Base-by-base conservation (phyloP, 2,797 vertebrate genomes). In the Argya squamiceps region DNA sequence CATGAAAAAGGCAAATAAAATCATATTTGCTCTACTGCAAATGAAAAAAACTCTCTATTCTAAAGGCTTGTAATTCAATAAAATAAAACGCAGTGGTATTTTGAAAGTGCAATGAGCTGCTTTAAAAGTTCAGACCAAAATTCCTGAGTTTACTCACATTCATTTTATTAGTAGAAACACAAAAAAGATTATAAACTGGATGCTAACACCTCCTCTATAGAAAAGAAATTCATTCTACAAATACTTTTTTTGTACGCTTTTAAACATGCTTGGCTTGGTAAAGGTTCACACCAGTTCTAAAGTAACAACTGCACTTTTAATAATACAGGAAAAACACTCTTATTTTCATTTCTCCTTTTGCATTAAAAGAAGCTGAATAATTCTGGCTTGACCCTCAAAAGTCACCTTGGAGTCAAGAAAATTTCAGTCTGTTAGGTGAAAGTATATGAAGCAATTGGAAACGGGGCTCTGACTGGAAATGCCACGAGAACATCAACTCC, bases 201-300 rank as follows among this genome's bases (percentile, higher is more conserved):
- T 37, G 17, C 17, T 87, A 26, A 10, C 39, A 71, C 4, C 6
- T 26, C 5, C 10, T 71, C 62, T 56, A 15, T 3, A 15, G 27
- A 60, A 84, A 81, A 81, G 3, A 67, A 76, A 73, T 71, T 36
- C 0, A 50, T 60, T 75, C 22, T 29, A 60, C 11, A 62, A 41
- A 32, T 37, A 37, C 19, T 7, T 41, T 2, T 4, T 34, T 46
- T 14, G 7, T 15, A 46, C 0, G 0, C 12, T 41, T 55, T 65
- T 27, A 52, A 3, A 58, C 16, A 30, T 1, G 0, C 5, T 62
- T 67, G 44, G 21, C 44, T 78, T 84, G 39, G 41, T 58, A 75
- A 92, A 86, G 0, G 4, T 17, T 70, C 29, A 14, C 30, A 86
- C 10, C 24, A 49, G 15, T 14, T 44, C 58, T 39, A 53, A 71